phyloP scores from a whole-genome alignment of 2,113 vertebrate species.

The Phalacrocorax carbo region DNA sequence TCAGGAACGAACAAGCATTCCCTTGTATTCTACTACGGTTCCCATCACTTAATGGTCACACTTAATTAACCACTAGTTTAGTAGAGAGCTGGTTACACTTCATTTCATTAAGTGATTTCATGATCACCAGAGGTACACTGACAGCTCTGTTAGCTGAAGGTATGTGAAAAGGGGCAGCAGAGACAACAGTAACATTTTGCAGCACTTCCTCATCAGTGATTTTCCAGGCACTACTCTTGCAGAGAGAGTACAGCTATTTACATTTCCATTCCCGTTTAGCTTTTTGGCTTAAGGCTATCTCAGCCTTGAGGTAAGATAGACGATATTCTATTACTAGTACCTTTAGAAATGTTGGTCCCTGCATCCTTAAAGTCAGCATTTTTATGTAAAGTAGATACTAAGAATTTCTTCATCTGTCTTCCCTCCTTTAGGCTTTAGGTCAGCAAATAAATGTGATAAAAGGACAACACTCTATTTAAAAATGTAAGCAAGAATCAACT shows the following conservation, averaged over 20 bases:
- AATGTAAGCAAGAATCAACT: neutral
- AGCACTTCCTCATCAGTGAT: constrained; percentile 15
- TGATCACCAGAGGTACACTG: constrained; percentile 55
- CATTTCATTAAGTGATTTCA: constrained; percentile 67
- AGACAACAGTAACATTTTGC: constrained; percentile 45
- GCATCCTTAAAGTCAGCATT: neutral
- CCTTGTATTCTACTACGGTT: constrained; percentile 47
- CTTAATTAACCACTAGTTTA: constrained; percentile 57
- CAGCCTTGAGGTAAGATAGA: neutral
- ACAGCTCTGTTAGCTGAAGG: constrained; percentile 53
- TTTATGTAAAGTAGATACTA: neutral
- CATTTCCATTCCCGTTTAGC: neutral
- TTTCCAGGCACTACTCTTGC: neutral
- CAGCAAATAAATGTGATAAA: neutral
- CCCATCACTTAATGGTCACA: constrained; percentile 64
- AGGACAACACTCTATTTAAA: neutral
- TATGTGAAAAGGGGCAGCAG: neutral
- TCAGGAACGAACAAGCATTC: constrained; percentile 64
- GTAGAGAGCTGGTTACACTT: constrained; percentile 56
- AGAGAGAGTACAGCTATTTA: neutral
- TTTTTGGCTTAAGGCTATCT: neutral
- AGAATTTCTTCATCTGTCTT: neutral
- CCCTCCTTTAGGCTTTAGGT: neutral
- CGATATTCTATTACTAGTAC: neutral
- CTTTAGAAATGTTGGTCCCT: neutral